Evolutionary conservation across 2,113 vertebrate genomes (phyloP), one percentile per base, ranked within the genome.

Genomic region (Takifugu flavidus): DNA sequence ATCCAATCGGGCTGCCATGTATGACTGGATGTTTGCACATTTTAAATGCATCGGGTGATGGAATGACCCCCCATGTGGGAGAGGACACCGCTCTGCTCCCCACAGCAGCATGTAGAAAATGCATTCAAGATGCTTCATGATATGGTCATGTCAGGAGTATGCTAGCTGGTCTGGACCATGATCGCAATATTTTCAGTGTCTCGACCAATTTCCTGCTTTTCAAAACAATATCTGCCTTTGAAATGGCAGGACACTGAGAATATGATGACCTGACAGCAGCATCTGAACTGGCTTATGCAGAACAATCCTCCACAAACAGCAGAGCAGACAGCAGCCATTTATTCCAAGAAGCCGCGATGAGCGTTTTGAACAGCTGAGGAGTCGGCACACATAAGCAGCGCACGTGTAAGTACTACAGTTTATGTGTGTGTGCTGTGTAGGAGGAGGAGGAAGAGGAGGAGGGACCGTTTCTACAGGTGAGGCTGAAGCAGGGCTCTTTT

Each of bases 181-280:
- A 56, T 78, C 61, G 70, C 63, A 59, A 80, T 67, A 78, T 72
- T 65, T 72, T 79, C 83, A 77, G 83, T 77, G 72, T 46, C 70
- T 63, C 72, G 66, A 61, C 20, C 20, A 20, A 20, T 20, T 20
- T 20, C 20, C 20, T 20, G 20, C 20, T 20, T 20, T 20, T 20
- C 20, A 20, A 20, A 20, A 20, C 20, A 20, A 20, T 20, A 20
- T 20, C 20, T 20, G 42, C 1, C 6, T 8, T 13, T 43, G 42
- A 43, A 43, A 13, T 13, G 45, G 45, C 45, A 6, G 45, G 71
- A 78, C 67, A 78, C 75, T 79, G 77, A 81, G 78, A 74, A 74
- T 59, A 79, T 71, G 70, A 78, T 60, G 69, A 47, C 44, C 51
- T 49, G 55, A 59, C 56, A 74, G 68, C 70, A 62, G 61, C 45